These are phyloP conservation scores for Proales similis DNA, from an alignment of 1,140 invertebrate genomes.

Conservation along the genomic window DNA sequence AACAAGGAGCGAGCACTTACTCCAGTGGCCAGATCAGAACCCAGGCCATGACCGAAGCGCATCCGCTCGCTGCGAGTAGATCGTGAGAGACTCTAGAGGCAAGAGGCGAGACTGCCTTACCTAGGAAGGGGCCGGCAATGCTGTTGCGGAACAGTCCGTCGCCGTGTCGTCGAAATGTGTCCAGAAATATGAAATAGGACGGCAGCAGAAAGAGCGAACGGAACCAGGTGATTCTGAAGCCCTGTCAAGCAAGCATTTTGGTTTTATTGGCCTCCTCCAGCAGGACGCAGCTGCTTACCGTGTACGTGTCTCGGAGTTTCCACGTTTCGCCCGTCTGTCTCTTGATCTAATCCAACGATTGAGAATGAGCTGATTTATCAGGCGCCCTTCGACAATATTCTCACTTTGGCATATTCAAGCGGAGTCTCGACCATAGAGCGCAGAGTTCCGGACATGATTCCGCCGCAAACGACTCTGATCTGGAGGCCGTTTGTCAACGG, in stretches of 20 bases:
- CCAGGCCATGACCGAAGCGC: constrained; percentile 47
- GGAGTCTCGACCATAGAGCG: constrained; percentile 48
- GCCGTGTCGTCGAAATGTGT: constrained; percentile 44
- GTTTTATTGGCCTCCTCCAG: neutral
- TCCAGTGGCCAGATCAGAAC: constrained; percentile 51
- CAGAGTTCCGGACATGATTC: constrained; percentile 43
- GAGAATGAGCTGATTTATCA: neutral
- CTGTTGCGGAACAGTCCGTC: constrained; percentile 45
- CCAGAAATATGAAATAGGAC: constrained; percentile 46
- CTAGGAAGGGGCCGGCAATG: constrained; percentile 45
- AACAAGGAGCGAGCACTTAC: constrained; percentile 7
- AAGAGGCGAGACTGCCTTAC: neutral
- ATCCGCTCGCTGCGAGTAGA: constrained; percentile 41
- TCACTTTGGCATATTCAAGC: constrained; percentile 48
- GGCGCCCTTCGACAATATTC: neutral
- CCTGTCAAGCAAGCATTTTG: constrained; percentile 40
- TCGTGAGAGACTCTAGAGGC: neutral
- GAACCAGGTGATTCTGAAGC: constrained; percentile 45
- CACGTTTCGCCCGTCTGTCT: constrained; percentile 44
- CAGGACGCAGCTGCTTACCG: constrained; percentile 40
- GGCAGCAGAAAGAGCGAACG: constrained; percentile 45
- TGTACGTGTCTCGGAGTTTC: constrained; percentile 44
- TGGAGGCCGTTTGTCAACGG: constrained; percentile 44
- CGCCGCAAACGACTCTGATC: constrained; percentile 44
- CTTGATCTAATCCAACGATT: constrained; percentile 41